Percentiles rank a stretch among this genome's conserved stretches.
These are phyloP conservation scores for Papilio elwesi DNA, from an alignment of 2,888 invertebrate species.

Conservation along the genomic window DNA sequence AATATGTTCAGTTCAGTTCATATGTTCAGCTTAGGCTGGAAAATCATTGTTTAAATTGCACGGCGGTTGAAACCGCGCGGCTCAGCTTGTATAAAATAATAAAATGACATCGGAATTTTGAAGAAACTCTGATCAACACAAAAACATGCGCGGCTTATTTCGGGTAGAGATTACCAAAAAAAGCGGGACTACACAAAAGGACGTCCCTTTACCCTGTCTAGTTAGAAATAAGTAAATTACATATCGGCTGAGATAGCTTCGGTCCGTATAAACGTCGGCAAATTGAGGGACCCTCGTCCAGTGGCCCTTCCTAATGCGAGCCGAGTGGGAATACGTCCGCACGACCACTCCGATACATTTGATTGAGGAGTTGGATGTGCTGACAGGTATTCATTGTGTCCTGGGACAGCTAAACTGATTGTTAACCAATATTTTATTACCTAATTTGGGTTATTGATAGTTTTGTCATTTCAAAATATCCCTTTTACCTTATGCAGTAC, in stretches of 20 bases:
- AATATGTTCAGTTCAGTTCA: no score
- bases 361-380: constrained; percentile 55
- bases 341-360: constrained; percentile 54
- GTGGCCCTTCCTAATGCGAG: constrained; percentile 52
- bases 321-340: constrained; percentile 56
- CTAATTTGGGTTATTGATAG: neutral
- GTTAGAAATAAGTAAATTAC: constrained; percentile 57
- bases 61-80: no score
- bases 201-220: constrained; percentile 46
- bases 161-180: constrained; percentile 34
- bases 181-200: constrained; percentile 39
- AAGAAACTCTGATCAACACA: constrained; percentile 21
- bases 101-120: neutral
- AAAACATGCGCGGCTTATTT: constrained; percentile 33
- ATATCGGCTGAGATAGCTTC: constrained; percentile 39
- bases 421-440: neutral
- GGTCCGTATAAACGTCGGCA: constrained; percentile 61
- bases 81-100: neutral
- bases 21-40: no score
- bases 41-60: no score
- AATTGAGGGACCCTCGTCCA: constrained; percentile 67
- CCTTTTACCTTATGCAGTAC: no score
- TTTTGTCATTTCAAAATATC: neutral
- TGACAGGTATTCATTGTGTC: constrained; percentile 47
- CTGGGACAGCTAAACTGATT: neutral